Evolutionary conservation across 2,113 vertebrate species (phyloP).

Genomic region (Catharus fuscescens): DNA sequence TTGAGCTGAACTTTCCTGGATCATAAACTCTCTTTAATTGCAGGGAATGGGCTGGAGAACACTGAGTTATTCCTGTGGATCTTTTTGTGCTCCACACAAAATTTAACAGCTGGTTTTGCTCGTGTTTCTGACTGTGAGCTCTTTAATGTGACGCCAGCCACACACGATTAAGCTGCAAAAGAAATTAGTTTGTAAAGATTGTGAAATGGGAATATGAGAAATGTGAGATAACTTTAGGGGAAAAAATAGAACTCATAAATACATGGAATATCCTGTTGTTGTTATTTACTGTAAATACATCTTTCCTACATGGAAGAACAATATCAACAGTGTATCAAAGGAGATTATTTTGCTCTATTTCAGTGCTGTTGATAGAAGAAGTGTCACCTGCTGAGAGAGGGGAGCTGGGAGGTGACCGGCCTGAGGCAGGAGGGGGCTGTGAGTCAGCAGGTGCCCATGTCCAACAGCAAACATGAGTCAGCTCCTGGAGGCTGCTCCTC

Average conservation of each 20-base stretch:
- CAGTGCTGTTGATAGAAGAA: not conserved
- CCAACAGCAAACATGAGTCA: slow-evolving; percentile 38
- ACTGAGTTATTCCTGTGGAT: rapidly evolving
- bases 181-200: not conserved
- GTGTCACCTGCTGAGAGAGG: not conserved
- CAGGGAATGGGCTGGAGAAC: not conserved
- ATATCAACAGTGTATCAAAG: rapidly evolving
- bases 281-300: not conserved
- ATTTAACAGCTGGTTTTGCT: not conserved
- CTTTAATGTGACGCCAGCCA: not conserved
- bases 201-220: not conserved
- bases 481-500: not conserved
- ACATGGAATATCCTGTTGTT: rapidly evolving
- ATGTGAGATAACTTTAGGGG: not conserved
- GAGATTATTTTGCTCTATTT: not conserved
- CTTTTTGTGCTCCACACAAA: rapidly evolving
- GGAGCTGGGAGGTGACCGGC: not conserved
- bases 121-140: not conserved
- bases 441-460: slow-evolving; percentile 15
- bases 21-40: not conserved
- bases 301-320: not conserved
- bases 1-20: not conserved
- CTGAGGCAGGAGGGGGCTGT: not conserved
- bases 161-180: not conserved
- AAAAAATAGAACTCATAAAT: not conserved